Conservation (phyloP, 2,888 invertebrate species). For the Netelia inedita region DNA sequence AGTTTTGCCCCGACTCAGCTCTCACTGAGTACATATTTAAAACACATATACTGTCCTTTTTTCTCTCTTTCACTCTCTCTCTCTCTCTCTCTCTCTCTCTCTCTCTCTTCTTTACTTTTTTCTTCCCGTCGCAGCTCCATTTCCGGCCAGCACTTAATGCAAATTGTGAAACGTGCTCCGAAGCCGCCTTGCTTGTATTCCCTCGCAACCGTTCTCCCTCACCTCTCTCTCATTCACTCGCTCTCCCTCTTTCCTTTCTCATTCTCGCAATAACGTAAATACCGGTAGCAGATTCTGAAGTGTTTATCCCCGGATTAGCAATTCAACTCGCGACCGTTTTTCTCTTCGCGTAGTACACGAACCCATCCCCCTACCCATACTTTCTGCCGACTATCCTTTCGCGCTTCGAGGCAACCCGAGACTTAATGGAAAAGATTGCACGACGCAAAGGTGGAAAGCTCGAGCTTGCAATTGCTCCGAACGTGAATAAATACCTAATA, state of each 20-base stretch:
- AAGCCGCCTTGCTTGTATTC: constrained; percentile 78
- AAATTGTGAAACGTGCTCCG: constrained; percentile 72
- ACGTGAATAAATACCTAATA: constrained; percentile 50
- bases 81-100: not conserved
- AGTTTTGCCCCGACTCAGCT: constrained; percentile 21
- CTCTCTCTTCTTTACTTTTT: constrained; percentile 26
- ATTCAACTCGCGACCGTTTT: constrained; percentile 80
- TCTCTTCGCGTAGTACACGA: constrained; percentile 57
- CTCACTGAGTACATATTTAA: constrained; percentile 42
- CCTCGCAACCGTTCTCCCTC: constrained; percentile 74
- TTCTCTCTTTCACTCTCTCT: constrained; percentile 21
- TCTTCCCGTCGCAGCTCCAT: constrained; percentile 51
- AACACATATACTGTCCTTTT: constrained; percentile 31
- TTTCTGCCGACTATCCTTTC: constrained; percentile 28
- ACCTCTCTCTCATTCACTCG: constrained; percentile 71
- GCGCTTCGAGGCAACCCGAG: constrained; percentile 37
- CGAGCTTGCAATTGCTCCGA: constrained; percentile 67
- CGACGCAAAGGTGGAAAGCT: constrained; percentile 69
- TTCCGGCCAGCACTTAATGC: constrained; percentile 66
- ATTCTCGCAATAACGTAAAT: constrained; percentile 67
- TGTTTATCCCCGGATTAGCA: constrained; percentile 82
- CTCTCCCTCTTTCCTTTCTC: constrained; percentile 34
- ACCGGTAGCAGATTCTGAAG: constrained; percentile 72
- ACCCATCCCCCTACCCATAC: not conserved
- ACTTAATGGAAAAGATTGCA: constrained; percentile 78